A percentile compares a stretch with the other conserved stretches of the same genome.
Evolutionary conservation across 2,113 vertebrate species (phyloP).

Genomic region (Pangasianodon gigas): DNA sequence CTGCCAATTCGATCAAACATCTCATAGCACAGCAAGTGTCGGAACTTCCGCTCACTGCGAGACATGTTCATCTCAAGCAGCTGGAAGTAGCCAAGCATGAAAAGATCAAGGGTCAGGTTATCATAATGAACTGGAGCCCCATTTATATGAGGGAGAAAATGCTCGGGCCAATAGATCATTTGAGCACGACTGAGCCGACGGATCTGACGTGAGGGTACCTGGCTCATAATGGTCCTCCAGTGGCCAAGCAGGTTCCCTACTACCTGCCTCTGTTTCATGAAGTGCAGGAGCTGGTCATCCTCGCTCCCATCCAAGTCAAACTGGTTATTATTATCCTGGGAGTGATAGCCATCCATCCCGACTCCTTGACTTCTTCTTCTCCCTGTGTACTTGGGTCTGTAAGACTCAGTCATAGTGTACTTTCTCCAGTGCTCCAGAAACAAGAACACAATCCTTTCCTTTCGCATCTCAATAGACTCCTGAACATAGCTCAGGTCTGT

Average conservation of each 20-base stretch:
- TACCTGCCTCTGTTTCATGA: constrained; percentile 86
- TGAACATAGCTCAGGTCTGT: constrained; percentile 78
- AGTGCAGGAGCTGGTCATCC: constrained; percentile 80
- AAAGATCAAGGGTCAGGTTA: constrained; percentile 90
- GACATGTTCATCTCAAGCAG: constrained; percentile 95
- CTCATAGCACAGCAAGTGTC: constrained; percentile 95
- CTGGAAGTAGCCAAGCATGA: constrained; percentile 99
- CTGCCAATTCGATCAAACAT: constrained; percentile 95
- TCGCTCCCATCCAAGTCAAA: constrained; percentile 59
- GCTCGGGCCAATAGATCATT: constrained; percentile 92
- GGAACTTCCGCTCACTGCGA: constrained; percentile 87
- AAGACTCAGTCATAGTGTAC: constrained; percentile 77
- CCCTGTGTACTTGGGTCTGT: constrained; percentile 65
- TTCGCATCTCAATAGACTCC: constrained; percentile 82
- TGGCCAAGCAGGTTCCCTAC: constrained; percentile 85
- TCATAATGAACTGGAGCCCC: constrained; percentile 82
- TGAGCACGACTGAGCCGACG: constrained; percentile 76
- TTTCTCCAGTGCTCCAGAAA: constrained; percentile 95
- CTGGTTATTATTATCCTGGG: constrained; percentile 58
- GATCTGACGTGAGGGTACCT: constrained; percentile 80
- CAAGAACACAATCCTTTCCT: constrained; percentile 87
- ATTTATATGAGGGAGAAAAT: constrained; percentile 86
- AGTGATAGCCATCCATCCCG: constrained; percentile 56
- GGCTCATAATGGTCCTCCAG: constrained; percentile 87
- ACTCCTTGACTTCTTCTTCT: constrained; percentile 59